Evolutionary conservation across 2,113 vertebrate genomes (phyloP), one percentile per base, ranked within the genome.

Genomic region (Oceanites oceanicus): DNA sequence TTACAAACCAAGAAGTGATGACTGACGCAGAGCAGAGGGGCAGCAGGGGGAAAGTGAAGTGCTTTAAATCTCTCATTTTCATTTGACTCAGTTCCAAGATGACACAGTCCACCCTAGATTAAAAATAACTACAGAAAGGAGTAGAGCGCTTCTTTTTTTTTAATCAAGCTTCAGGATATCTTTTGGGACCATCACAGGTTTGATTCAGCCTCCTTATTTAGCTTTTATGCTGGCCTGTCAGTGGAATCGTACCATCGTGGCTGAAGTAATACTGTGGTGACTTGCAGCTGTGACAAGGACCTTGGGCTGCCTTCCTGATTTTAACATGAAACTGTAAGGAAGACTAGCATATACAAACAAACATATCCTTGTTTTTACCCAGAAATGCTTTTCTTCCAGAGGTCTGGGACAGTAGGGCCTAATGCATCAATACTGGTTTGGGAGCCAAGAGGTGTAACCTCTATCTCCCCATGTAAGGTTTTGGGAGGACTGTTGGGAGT

Each of bases 1-100:
- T 95, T 95, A 85, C 70, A 97, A 92, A 96, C 80, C 40, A 65
- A 72, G 95, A 95, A 91, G 84, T 97, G 93, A 96, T 94, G 95
- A 96, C 80, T 95, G 96, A 96, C 3, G 36, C 62, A 96, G 93
- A 92, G 49, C 92, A 93, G 86, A 92, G 86, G 92, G 93, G 89
- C 86, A 88, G 83, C 75, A 70, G 67, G 17, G 68, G 40, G 81
- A 82, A 40, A 94, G 47, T 61, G 53, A 81, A 96, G 84, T 94
- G 73, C 84, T 95, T 82, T 85, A 82, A 78, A 91, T 76, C 52
- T 81, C 94, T 94, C 22, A 32, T 96, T 96, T 96, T 96, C 56
- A 59, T 92, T 96, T 97, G 94, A 90, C 87, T 96, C 34, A 1
- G 66, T 82, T 96, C 91, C 95, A 96, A 70, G 70, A 90, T n/a